phyloP scores from a whole-genome alignment of 2,797 vertebrate genomes.

The Pitangus sulphuratus region DNA sequence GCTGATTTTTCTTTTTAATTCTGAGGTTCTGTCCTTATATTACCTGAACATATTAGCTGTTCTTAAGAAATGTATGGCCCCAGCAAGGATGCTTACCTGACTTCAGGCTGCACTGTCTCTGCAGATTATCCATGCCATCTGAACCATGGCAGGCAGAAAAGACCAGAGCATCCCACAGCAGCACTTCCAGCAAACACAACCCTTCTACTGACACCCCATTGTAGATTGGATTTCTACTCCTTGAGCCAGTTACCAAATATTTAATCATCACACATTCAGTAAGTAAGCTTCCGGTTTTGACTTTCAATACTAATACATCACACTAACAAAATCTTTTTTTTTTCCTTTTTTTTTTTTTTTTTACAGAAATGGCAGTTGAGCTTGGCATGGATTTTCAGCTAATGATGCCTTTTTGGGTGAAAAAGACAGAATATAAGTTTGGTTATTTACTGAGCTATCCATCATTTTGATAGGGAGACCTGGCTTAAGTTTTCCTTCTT shows the following conservation, averaged over 20 bases:
- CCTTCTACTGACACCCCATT: not conserved
- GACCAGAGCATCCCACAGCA: not conserved
- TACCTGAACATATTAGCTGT: not conserved
- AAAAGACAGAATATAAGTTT: not conserved
- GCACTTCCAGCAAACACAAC: not conserved
- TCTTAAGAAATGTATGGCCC: not conserved
- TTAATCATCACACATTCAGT: not conserved
- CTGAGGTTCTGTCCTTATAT: not conserved
- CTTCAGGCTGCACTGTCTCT: not conserved
- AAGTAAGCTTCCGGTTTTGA: not conserved
- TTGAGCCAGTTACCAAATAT: not conserved
- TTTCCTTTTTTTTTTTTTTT: not conserved
- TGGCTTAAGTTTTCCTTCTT: slow-evolving; percentile 29
- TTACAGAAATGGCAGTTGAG: not conserved
- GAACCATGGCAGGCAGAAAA: slow-evolving; percentile 1
- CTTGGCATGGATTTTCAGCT: slow-evolving; percentile 17
- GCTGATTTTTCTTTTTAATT: slow-evolving; percentile 1
- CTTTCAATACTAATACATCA: not conserved
- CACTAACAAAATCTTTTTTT: not conserved
- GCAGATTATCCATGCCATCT: not conserved
- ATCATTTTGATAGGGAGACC: slow-evolving; percentile 46
- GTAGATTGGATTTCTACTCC: not conserved
- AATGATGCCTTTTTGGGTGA: not conserved
- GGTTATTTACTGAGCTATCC: not conserved
- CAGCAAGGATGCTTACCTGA: not conserved